phyloP scores from a whole-genome alignment of 2,797 vertebrate species.

The Heterohyrax brucei region DNA sequence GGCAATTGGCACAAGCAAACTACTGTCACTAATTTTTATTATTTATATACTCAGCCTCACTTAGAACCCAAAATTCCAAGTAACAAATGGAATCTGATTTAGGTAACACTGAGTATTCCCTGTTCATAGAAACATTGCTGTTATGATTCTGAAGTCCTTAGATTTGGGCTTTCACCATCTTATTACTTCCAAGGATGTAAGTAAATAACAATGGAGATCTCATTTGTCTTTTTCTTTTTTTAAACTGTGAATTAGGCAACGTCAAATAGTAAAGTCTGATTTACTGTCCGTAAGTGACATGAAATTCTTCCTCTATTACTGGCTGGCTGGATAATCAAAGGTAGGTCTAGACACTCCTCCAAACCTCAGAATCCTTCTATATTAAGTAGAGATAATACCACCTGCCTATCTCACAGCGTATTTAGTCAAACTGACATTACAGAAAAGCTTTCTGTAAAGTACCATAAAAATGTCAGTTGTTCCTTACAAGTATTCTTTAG shows the following conservation, averaged over 20 bases:
- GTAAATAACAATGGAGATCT: background rate
- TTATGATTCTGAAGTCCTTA: constrained; percentile 59
- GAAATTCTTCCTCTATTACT: background rate
- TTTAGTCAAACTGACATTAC: background rate
- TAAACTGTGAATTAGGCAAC: constrained; percentile 21
- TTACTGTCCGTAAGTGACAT: background rate
- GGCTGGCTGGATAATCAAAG: constrained; percentile 7
- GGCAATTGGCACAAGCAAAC: constrained; percentile 36
- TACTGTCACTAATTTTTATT: constrained; percentile 18
- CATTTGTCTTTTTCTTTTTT: constrained; percentile 15
- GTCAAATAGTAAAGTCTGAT: background rate
- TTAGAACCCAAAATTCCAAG: constrained; percentile 54
- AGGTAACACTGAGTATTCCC: constrained; percentile 25
- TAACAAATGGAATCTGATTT: constrained; percentile 31
- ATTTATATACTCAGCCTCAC: constrained; percentile 4
- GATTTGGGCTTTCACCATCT: constrained; percentile 20
- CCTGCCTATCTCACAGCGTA: background rate
- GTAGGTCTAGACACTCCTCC: background rate
- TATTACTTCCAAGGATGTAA: constrained; percentile 68
- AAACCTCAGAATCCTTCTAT: constrained; percentile 19
- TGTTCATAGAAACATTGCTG: background rate
- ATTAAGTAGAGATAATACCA: constrained; percentile 2
- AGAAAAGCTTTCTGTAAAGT: constrained; percentile 50
- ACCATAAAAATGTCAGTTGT: background rate
- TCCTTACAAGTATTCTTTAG: constrained; percentile 3